Evolutionary conservation across 1,140 invertebrate species (phyloP).

Genomic region (Steinernema khuongi): DNA sequence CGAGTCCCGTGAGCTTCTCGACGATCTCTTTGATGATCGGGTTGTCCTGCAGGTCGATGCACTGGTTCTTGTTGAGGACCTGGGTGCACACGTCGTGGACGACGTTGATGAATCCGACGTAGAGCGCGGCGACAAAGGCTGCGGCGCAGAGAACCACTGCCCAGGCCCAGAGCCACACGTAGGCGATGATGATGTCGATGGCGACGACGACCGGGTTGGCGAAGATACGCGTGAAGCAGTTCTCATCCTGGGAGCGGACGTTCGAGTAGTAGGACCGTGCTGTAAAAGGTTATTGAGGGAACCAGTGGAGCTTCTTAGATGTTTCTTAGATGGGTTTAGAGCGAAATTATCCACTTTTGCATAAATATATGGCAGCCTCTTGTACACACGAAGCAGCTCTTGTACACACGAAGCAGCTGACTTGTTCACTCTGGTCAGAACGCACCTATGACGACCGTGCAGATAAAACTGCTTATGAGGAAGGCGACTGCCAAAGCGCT

Average conservation of each 20-base stretch:
- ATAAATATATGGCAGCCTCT: too few species aligned
- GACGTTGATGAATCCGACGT: background rate
- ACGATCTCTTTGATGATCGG: background rate
- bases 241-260: background rate
- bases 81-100: background rate
- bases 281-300: background rate
- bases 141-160: background rate
- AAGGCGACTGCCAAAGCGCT: background rate
- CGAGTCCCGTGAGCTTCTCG: background rate
- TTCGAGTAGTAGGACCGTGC: background rate
- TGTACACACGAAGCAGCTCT: too few species aligned
- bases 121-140: background rate
- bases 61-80: background rate
- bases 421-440: background rate
- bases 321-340: too few species aligned
- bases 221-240: constrained; percentile 2
- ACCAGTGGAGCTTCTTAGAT: too few species aligned
- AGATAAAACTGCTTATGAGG: background rate
- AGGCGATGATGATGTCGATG: background rate
- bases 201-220: background rate
- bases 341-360: too few species aligned
- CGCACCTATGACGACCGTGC: background rate
- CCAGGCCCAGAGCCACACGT: background rate
- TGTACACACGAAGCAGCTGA: too few species aligned
- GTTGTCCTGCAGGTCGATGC: background rate